Evolutionary conservation across 2,888 invertebrate genomes (phyloP), one percentile per base, ranked within the genome.

Genomic region (Eulithis prunata): DNA sequence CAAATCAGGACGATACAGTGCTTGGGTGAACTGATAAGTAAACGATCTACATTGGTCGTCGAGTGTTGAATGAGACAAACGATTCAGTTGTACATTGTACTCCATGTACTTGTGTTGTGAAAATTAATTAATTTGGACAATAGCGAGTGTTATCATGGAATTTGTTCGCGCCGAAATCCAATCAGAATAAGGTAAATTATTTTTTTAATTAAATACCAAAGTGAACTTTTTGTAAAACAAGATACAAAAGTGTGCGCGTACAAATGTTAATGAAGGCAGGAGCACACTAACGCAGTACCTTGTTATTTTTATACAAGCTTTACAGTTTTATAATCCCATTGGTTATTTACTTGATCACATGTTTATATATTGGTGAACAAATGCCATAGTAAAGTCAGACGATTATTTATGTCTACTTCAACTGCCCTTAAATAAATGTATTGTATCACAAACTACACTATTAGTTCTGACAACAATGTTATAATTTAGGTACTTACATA

Each of bases 81-180:
- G 68, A 75, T 78, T 79, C 72, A 70, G 74, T 72, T 72, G 68
- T 76, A 77, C 75, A 74, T 75, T 78, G 66, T 78, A 78, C 78
- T 79, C 58, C 69, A 75, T 79, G 86, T 86, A 77, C 80, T 80
- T 71, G 86, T 88, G 87, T 80, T 75, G 85, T 88, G 88, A 79
- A 80, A 79, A 73, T 73, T 78, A 82, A 83, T 83, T 82, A 79
- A 80, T 80, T 70, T 75, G 78, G 81, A 88, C 88, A 77, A 79
- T 84, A 83, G 68, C 75, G 75, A 80, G 83, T 85, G 83, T 70
- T 65, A 75, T 70, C 76, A 86, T 89, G 90, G 89, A 88, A 85
- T 84, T 83, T 75, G 72, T 79, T 71, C 78, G 77, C 13, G 51
- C 12, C 52, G 53, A 46, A 51, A 14, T 36, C 52, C 21, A 36